Evolutionary conservation across 2,888 invertebrate genomes (phyloP).

Genomic region (Leptopterna dolabrata): DNA sequence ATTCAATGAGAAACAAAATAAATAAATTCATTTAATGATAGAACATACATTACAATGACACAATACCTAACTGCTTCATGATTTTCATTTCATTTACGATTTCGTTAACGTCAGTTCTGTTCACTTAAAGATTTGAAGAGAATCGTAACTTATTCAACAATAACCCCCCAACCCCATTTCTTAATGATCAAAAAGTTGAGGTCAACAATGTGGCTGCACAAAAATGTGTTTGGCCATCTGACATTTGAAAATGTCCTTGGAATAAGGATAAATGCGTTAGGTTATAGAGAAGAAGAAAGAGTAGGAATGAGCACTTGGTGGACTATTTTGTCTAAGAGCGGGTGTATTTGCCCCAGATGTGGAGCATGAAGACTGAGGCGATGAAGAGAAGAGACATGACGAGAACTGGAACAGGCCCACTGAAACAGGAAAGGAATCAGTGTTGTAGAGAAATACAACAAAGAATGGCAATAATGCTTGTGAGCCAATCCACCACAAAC

Average conservation of each 20-base stretch:
- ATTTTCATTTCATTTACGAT: background rate
- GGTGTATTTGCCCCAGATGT: slow-evolving; percentile 99
- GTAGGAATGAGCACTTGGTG: slow-evolving; percentile 26
- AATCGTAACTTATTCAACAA: background rate
- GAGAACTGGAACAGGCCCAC: slow-evolving; percentile 98
- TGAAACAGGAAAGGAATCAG: slow-evolving; percentile 66
- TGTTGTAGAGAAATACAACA: background rate
- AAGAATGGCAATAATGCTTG: background rate
- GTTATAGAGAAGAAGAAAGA: background rate
- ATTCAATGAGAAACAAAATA: background rate
- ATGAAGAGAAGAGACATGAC: slow-evolving; percentile 99
- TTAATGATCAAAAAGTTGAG: background rate
- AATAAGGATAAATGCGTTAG: background rate
- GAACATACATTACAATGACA: background rate
- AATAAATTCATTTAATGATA: background rate
- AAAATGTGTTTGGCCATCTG: background rate
- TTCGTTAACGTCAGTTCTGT: background rate
- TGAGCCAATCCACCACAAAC: too few relatives aligned
- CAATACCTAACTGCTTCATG: background rate
- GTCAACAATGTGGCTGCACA: background rate
- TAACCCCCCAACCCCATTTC: background rate
- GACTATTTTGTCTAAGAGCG: slow-evolving; percentile 72
- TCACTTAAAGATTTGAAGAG: background rate
- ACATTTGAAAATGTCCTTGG: background rate
- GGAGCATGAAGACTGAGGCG: slow-evolving; percentile 99